Percentiles rank a stretch among this genome's conserved stretches.
Evolutionary conservation across 2,113 vertebrate genomes (phyloP).

Genomic region (Toxostoma redivivum): DNA sequence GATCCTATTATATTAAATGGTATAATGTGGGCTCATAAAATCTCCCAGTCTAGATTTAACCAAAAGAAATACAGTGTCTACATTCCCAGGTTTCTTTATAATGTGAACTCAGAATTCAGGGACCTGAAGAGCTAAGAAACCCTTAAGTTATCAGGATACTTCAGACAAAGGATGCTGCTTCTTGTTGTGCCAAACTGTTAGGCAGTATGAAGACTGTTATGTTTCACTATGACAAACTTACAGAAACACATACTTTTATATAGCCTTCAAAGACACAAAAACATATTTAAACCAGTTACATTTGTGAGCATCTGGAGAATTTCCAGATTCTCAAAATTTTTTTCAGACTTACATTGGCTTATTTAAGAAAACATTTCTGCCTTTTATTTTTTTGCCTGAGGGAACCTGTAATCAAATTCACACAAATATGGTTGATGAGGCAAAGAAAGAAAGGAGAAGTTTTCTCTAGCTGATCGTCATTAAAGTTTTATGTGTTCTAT

Average conservation of each 20-base stretch:
- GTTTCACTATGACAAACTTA: neutral
- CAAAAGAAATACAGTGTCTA: neutral
- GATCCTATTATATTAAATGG: neutral
- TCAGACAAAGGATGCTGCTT: neutral
- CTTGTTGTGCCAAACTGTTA: neutral
- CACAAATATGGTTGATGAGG: neutral
- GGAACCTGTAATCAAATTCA: neutral
- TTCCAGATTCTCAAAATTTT: neutral
- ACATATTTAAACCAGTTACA: neutral
- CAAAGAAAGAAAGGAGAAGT: neutral
- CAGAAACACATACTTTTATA: neutral
- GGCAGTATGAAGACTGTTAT: neutral
- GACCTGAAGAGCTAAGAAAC: neutral
- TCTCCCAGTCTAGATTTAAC: neutral
- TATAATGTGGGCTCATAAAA: neutral
- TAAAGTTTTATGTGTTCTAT: neutral
- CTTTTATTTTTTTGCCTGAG: neutral
- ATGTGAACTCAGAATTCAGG: neutral
- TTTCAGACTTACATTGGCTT: neutral
- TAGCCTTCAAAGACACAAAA: neutral
- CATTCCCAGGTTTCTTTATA: neutral
- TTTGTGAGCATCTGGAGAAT: neutral
- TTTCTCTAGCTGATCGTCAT: neutral
- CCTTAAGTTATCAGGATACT: neutral
- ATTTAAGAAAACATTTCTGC: neutral